Conservation (phyloP, 1,140 invertebrate genomes). For the Drosophila nannoptera region DNA sequence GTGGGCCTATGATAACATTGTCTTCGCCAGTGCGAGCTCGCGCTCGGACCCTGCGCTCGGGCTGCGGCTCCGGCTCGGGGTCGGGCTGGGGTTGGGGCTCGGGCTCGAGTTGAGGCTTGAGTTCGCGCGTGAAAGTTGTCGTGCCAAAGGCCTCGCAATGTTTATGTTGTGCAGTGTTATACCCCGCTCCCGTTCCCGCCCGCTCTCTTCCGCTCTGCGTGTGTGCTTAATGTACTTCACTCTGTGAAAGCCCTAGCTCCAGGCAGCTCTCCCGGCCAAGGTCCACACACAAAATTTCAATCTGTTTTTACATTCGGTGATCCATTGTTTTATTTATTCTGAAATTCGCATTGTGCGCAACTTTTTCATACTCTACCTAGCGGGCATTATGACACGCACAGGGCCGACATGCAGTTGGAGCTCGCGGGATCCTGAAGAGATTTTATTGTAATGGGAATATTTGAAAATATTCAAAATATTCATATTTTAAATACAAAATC, state of each 20-base stretch:
- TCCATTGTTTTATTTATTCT: slow-evolving; percentile 50
- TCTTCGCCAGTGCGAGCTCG: too few relatives aligned
- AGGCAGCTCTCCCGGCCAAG: slow-evolving; percentile 4
- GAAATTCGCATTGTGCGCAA: slow-evolving; percentile 25
- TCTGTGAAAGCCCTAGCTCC: slow-evolving; percentile 18
- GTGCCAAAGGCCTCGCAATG: slow-evolving; percentile 47
- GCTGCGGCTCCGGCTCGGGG: too few relatives aligned
- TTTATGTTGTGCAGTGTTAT: slow-evolving; percentile 20
- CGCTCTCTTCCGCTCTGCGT: background rate
- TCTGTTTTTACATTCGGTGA: slow-evolving; percentile 15
- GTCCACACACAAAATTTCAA: slow-evolving; percentile 11
- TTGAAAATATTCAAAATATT: too few relatives aligned
- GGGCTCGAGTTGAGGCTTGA: slow-evolving; percentile 4
- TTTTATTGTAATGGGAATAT: too few relatives aligned
- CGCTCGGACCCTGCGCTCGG: too few relatives aligned
- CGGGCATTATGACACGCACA: slow-evolving; percentile 12
- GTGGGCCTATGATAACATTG: slow-evolving; percentile 74
- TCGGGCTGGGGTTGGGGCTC: too few relatives aligned
- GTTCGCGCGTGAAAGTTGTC: slow-evolving; percentile 63
- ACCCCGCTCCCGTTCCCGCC: too few relatives aligned
- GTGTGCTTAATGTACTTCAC: slow-evolving; percentile 19
- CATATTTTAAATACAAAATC: too few relatives aligned
- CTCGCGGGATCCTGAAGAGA: too few relatives aligned
- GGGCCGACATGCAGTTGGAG: too few relatives aligned
- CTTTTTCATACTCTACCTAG: background rate